A percentile compares a stretch with the other conserved stretches of the same genome.
Evolutionary conservation across 2,113 vertebrate species (phyloP).

Genomic region (Pluvialis apricaria): DNA sequence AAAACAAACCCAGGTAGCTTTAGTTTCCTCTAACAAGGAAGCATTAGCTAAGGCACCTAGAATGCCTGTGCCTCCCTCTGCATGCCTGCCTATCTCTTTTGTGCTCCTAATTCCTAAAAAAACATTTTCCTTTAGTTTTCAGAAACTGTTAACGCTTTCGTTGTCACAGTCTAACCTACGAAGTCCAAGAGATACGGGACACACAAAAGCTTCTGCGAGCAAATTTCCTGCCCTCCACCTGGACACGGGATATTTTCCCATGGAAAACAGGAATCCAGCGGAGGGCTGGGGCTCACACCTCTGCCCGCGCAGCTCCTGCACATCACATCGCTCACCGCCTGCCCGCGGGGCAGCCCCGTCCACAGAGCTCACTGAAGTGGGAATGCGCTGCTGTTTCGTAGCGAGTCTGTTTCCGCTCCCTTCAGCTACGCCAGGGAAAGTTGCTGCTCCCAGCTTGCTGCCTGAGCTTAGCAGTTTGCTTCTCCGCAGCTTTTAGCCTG

Average conservation of each 20-base stretch:
- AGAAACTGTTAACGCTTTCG: not conserved
- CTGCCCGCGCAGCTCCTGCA: not conserved
- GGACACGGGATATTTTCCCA: not conserved
- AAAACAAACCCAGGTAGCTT: not conserved
- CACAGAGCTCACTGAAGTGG: not conserved
- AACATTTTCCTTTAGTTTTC: not conserved
- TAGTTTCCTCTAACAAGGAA: not conserved
- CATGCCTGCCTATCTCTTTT: not conserved
- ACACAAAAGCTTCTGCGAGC: not conserved
- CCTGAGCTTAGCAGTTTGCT: not conserved
- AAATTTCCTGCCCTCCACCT: not conserved
- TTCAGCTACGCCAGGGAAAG: not conserved
- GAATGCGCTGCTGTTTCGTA: rapidly evolving
- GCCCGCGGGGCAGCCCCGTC: not conserved
- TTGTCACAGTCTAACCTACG: not conserved
- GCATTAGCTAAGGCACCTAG: not conserved
- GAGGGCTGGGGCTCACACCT: not conserved
- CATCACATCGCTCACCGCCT: not conserved
- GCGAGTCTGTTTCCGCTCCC: not conserved
- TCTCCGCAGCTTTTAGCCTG: not conserved
- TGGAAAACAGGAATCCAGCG: rapidly evolving
- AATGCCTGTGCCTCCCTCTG: not conserved
- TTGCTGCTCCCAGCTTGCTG: not conserved
- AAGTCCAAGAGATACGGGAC: not conserved
- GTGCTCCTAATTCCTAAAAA: not conserved